These are phyloP conservation scores for Tachina lurida DNA, from an alignment of 2,888 invertebrate species.

Conservation along the genomic window DNA sequence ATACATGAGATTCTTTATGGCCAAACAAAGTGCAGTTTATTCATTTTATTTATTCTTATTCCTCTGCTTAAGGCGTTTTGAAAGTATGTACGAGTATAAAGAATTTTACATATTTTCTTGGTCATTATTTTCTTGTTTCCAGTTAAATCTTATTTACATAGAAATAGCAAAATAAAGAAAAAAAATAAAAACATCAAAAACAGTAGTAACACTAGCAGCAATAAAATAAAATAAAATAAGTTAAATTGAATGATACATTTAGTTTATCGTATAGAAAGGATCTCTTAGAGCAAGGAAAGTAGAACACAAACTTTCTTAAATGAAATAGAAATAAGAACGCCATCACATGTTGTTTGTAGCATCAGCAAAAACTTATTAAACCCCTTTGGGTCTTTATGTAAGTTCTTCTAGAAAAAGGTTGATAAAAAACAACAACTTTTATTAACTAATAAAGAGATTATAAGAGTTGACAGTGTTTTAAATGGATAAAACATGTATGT, in stretches of 20 bases:
- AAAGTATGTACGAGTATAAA: conserved; percentile 28
- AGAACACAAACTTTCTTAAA: neutral
- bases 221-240: conserved; percentile 51
- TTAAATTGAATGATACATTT: conserved; percentile 61
- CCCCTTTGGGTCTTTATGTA: conserved; percentile 57
- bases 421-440: conserved; percentile 50
- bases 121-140: conserved; percentile 55
- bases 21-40: neutral
- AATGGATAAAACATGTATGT: neutral
- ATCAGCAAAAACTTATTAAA: conserved; percentile 38
- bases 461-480: conserved; percentile 26
- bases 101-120: conserved; percentile 54
- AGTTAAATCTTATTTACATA: conserved; percentile 60
- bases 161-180: conserved; percentile 22
- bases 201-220: conserved; percentile 17
- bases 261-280: conserved; percentile 59
- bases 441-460: conserved; percentile 19
- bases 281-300: conserved; percentile 19
- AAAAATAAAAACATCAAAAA: conserved; percentile 17
- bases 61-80: conserved; percentile 43
- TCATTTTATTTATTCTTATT: conserved; percentile 36
- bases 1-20: neutral
- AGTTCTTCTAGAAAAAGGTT: conserved; percentile 19
- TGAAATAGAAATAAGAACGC: neutral
- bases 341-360: conserved; percentile 20